Base-by-base conservation (phyloP, 2,113 vertebrate species). In the Hippolais icterina region DNA sequence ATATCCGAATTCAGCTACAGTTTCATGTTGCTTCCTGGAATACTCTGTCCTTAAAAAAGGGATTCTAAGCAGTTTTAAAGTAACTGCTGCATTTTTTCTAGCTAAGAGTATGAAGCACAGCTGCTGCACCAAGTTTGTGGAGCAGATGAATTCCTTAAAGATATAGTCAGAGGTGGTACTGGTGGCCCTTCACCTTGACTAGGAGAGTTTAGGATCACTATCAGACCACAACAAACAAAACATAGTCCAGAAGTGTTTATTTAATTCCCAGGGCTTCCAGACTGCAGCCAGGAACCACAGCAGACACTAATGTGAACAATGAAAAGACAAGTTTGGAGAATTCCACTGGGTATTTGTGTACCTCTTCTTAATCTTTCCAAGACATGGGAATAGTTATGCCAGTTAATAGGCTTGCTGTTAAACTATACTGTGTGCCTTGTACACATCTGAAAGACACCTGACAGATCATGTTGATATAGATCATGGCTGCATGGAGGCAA, bases 11-110 rank as follows among this genome's bases (percentile, higher is more conserved):
- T 68, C 49, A 92, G 71, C 68, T 86, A 91, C 39, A 79, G 71
- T 90, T 93, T 68, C 59, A 78, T 39, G 37, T 69, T 89, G 59
- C 81, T 95, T 94, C 91, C 86, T 94, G 83, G 86, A 96, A 92
- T 83, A 92, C 41, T n/a, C 54, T 65, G 63, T 86, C 68, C 86
- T 74, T 72, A 85, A 37, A 93, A 61, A 75, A 89, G 14, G n/a
- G 31, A 42, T 82, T 89, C 56, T 84, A 89, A 94, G 81, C 77
- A 89, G 81, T 71, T 94, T 84, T 75, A 75, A 91, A 78, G 78
- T 44, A 93, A 85, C 57, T 68, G 47, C 44, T 82, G 65, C 39
- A 50, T 56, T 95, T 90, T 64, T 72, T 82, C 61, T 22, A 70
- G 89, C 42, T 70, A 53, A 60, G 46, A 94, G 12, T 8, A 33